phyloP scores from a whole-genome alignment of 1,140 invertebrate genomes.

The Cepaea nemoralis region DNA sequence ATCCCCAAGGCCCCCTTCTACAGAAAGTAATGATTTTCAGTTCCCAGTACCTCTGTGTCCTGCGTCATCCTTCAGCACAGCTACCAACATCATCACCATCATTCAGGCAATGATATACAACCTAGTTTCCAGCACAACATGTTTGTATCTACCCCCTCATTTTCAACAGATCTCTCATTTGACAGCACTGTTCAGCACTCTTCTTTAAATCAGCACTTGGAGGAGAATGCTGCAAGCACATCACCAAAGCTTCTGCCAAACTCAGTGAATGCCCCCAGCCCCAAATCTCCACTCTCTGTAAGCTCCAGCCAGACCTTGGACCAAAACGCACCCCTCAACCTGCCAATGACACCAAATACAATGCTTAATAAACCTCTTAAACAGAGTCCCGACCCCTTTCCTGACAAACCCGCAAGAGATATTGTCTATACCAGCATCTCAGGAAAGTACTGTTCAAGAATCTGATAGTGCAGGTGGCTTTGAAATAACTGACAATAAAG shows the following conservation, averaged over 20 bases:
- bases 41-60: slow-evolving; percentile 26
- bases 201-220: background rate
- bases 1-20: background rate
- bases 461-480: background rate
- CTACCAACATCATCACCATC: background rate
- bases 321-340: slow-evolving; percentile 18
- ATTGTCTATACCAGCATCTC: slow-evolving; percentile 31
- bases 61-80: background rate
- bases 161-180: slow-evolving; percentile 1
- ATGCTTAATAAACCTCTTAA: slow-evolving; percentile 38
- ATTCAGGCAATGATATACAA: background rate
- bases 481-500: background rate
- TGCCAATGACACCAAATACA: slow-evolving; percentile 41
- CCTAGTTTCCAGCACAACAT: slow-evolving; percentile 18
- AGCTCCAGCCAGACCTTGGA: slow-evolving; percentile 19
- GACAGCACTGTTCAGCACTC: slow-evolving; percentile 5
- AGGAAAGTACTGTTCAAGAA: slow-evolving; percentile 13
- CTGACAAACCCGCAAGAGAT: slow-evolving; percentile 36
- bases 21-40: slow-evolving; percentile 21
- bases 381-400: slow-evolving; percentile 36
- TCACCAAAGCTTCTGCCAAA: slow-evolving; percentile 6
- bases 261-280: background rate
- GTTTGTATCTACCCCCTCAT: background rate
- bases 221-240: background rate
- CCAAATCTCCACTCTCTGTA: slow-evolving; percentile 33